Base-by-base conservation (phyloP, 2,888 invertebrate genomes). In the Heliconius ismenius region DNA sequence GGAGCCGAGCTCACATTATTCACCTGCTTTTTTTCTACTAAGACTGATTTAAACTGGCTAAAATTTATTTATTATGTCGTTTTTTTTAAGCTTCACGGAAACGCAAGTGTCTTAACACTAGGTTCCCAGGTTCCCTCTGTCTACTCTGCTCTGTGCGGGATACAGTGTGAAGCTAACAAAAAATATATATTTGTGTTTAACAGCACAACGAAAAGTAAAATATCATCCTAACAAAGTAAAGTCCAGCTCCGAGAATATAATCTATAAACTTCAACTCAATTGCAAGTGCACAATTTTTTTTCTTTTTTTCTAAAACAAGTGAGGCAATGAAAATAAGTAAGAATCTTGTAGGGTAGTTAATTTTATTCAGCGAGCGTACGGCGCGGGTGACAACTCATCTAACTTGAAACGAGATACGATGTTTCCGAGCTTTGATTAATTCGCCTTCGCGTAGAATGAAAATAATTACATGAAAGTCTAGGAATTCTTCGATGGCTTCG, bases 351-450 rank as follows among this genome's bases (percentile, higher is more conserved):
- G 43, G 26, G 73, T 73, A 73, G 73, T 73, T 73, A 73, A 73
- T 73, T 73, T 73, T 73, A 73, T 73, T 73, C 73, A 73, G 60
- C 39, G 3, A 28, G 73, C 73, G 73, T 73, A 63, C 73, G 62
- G 63, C 73, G 73, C 26, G 73, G 62, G 73, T 73, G 73, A 73
- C 73, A 73, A 73, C 73, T 73, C 73, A 73, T 73, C 73, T 73
- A 73, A 73, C 73, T 73, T 73, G 73, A 73, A 73, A 73, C 73
- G 73, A 73, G 73, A 73, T 73, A 73, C 73, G 73, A 63, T 62
- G 70, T 58, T 70, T 43, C 73, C 73, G 21, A 73, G 73, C 73
- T 73, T 73, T 73, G 73, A 73, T 73, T 73, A 73, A 73, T 73
- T 73, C 43, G 73, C 73, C 43, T 62, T 73, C 60, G 73, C 62